phyloP scores from a whole-genome alignment of 2,113 vertebrate species.

The Orientallactaga bullata region DNA sequence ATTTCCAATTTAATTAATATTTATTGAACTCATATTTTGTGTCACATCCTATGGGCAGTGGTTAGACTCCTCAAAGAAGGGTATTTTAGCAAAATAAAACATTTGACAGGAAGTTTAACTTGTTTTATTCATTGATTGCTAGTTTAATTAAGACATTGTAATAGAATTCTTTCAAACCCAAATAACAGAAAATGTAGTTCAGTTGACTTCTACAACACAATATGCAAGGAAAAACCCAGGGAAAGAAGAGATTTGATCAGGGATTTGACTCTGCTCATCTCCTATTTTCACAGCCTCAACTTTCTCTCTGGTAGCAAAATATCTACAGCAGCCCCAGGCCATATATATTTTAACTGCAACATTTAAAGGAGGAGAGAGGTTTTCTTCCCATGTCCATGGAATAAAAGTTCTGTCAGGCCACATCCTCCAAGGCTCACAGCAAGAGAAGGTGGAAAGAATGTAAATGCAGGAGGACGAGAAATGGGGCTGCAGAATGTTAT shows the following conservation, averaged over 20 bases:
- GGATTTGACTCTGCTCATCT: neutral
- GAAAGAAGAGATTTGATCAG: neutral
- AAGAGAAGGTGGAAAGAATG: no score
- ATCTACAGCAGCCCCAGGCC: neutral
- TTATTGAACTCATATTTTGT: neutral
- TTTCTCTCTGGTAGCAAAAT: neutral
- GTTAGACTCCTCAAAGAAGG: neutral
- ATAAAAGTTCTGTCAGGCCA: neutral
- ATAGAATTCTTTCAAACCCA: slow-evolving; percentile 14
- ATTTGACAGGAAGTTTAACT: neutral
- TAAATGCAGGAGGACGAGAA: no score
- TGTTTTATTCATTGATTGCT: slow-evolving; percentile 2
- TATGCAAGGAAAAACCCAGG: neutral
- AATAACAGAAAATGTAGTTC: neutral
- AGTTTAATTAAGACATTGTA: neutral
- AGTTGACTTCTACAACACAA: slow-evolving; percentile 25
- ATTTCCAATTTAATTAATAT: neutral
- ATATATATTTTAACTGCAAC: neutral
- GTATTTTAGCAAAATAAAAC: slow-evolving; percentile 32
- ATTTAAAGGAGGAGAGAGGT: neutral
- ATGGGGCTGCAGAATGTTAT: no score
- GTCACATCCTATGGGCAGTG: neutral
- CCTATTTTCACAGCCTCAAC: neutral
- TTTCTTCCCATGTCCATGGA: neutral
- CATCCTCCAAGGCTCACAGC: no score